phyloP scores from a whole-genome alignment of 2,888 invertebrate species.

The Fragum whitleyi region DNA sequence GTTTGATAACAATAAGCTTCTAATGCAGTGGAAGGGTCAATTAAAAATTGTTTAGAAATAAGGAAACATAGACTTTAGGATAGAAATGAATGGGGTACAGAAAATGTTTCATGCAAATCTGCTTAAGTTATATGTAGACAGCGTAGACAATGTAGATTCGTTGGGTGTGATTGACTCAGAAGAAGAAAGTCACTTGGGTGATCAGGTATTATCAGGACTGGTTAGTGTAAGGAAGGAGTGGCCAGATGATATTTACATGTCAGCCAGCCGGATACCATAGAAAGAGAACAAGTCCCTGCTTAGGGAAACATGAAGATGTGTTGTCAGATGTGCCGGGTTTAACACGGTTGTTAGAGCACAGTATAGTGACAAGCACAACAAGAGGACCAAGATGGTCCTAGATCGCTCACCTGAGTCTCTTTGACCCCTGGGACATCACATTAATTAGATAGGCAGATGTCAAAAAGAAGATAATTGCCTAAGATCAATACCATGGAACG shows the following conservation, averaged over 20 bases:
- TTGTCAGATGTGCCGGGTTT: too few relatives aligned
- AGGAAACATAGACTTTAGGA: constrained; percentile 42
- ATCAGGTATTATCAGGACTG: not conserved
- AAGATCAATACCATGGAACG: too few relatives aligned
- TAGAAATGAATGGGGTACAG: too few relatives aligned
- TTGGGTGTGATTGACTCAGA: not conserved
- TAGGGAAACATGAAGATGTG: too few relatives aligned
- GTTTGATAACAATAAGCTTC: constrained; percentile 62
- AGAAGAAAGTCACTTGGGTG: not conserved
- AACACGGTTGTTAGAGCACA: constrained; percentile 39
- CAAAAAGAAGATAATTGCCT: too few relatives aligned
- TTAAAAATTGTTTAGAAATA: constrained; percentile 18
- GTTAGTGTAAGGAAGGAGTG: not conserved
- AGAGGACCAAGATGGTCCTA: too few relatives aligned
- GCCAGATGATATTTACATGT: not conserved
- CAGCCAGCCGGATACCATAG: not conserved
- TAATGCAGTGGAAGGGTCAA: constrained; percentile 60
- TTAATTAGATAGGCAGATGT: too few relatives aligned
- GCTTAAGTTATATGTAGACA: constrained; percentile 37
- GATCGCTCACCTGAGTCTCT: too few relatives aligned
- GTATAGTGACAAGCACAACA: constrained; percentile 40
- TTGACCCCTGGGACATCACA: too few relatives aligned
- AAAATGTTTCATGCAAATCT: too few relatives aligned
- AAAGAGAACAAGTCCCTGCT: constrained; percentile 30
- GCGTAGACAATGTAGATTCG: not conserved